Base-by-base conservation (phyloP, 1,140 invertebrate species). In the Holcopasites calliopsidis region DNA sequence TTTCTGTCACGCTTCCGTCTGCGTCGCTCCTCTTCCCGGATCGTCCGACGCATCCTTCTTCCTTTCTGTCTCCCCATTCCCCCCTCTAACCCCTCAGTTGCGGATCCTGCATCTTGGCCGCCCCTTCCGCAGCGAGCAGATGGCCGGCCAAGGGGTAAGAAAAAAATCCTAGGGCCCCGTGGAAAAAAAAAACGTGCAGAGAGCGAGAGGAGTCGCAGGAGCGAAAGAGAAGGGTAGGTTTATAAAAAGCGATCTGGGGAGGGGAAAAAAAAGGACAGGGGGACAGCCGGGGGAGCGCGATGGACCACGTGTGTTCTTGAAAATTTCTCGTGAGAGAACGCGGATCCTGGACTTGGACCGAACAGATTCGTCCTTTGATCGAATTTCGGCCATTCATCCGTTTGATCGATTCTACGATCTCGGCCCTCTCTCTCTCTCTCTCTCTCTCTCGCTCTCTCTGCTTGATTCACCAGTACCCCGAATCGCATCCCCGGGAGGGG, bases 121-220 rank as follows among this genome's bases (percentile, higher is more conserved):
- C 86, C 90, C 90, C 89, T 91, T 90, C 88, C 88, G 85, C 58
- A 86, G 81, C 82, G 85, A n/a, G 91, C 91, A 92, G 91, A 91
- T 91, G 91, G 91, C 89, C 85, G 84, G 89, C 90, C 85, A 92
- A 91, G 91, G 91, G 91, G 91, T 91, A 92, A 92, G 90, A 86
- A 88, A 88, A 84, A 87, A 87, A 86, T 82, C 84, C 83, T 79
- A 74, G 76, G 76, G 79, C 79, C 80, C 76, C 65, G 28, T 40
- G 52, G 60, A 85, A 86, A 84, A 77, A 68, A 65, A 72, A 80
- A 76, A 74, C 73, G 77, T 89, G 88, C 88, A 90, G 86, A 83
- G 87, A 89, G 85, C 5, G 83, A 85, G 87, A 88, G 87, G 88
- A 88, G 65, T 88, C 86, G 86, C 88, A 65, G 61, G 61, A 54